Evolutionary conservation across 2,888 invertebrate species (phyloP).

Genomic region (Julus scandinavius): DNA sequence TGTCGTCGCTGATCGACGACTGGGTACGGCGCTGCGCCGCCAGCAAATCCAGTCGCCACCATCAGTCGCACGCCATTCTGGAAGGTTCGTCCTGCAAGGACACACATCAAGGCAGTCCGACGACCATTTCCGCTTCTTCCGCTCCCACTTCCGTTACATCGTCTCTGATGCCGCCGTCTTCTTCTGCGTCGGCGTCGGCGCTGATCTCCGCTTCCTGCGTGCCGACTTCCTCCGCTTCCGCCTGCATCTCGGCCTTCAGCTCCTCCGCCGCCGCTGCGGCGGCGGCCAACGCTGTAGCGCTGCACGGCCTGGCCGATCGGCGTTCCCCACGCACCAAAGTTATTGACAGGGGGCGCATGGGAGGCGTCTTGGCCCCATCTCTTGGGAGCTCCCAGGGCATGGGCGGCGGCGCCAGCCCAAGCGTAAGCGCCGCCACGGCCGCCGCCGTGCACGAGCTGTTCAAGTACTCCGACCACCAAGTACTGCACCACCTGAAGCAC

Average conservation of each 20-base stretch:
- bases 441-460: slow-evolving; percentile 49
- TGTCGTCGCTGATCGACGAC: slow-evolving; percentile 74
- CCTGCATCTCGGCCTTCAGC: background rate
- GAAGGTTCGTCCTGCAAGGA: background rate
- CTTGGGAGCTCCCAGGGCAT: background rate
- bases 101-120: background rate
- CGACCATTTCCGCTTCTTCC: slow-evolving; percentile 42
- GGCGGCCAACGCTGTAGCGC: background rate
- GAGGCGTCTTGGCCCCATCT: background rate
- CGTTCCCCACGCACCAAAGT: slow-evolving; percentile 85
- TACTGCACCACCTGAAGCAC: slow-evolving; percentile 53
- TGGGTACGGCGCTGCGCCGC: slow-evolving; percentile 46
- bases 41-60: background rate
- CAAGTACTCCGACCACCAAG: slow-evolving; percentile 28
- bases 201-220: background rate
- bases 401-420: background rate
- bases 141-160: background rate
- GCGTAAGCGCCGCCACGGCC: slow-evolving; percentile 10
- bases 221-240: slow-evolving; percentile 8
- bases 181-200: background rate
- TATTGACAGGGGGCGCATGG: slow-evolving; percentile 71
- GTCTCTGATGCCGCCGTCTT: background rate
- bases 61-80: background rate
- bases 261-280: slow-evolving; percentile 38
- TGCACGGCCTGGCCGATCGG: slow-evolving; percentile 70